These are phyloP conservation scores for Fistularia tabacaria DNA, from an alignment of 2,797 vertebrate genomes.

Conservation along the genomic window DNA sequence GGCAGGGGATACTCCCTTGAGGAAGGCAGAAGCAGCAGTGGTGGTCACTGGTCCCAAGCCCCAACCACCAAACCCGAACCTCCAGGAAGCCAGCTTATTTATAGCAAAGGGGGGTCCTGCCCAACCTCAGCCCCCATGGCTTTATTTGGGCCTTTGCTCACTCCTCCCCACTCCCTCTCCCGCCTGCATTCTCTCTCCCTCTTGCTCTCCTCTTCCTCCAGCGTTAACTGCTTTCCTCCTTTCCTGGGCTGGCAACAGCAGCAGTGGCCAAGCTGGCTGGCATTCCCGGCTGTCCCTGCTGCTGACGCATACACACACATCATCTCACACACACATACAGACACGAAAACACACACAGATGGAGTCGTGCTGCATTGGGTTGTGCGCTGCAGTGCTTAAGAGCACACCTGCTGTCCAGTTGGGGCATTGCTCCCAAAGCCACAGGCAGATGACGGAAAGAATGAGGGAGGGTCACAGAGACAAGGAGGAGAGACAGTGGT, in stretches of 20 bases:
- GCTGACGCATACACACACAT: conserved; percentile 38
- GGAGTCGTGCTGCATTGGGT: conserved; percentile 48
- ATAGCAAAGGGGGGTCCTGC: conserved; percentile 70
- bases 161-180: conserved; percentile 21
- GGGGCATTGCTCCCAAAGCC: conserved; percentile 34
- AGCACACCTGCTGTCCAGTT: conserved; percentile 66
- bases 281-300: conserved; percentile 48
- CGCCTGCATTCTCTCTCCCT: conserved; percentile 30
- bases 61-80: conserved; percentile 80
- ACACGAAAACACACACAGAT: not conserved
- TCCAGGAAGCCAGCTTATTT: conserved; percentile 78
- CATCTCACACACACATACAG: conserved; percentile 26
- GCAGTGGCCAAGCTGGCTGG: conserved; percentile 47
- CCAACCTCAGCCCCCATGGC: conserved; percentile 74
- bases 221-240: conserved; percentile 36
- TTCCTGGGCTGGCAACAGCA: conserved; percentile 68
- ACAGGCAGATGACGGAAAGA: not conserved
- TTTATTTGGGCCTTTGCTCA: conserved; percentile 82
- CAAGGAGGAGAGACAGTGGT: not conserved
- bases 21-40: conserved; percentile 51
- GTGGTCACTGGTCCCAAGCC: conserved; percentile 60
- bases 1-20: conserved; percentile 56
- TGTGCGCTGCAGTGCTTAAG: conserved; percentile 66
- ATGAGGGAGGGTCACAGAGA: not conserved
- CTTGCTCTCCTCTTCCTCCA: conserved; percentile 17